Percentiles rank a stretch among this genome's conserved stretches.
Evolutionary conservation across 1,140 invertebrate species (phyloP).

Genomic region (Nasonia vitripennis): DNA sequence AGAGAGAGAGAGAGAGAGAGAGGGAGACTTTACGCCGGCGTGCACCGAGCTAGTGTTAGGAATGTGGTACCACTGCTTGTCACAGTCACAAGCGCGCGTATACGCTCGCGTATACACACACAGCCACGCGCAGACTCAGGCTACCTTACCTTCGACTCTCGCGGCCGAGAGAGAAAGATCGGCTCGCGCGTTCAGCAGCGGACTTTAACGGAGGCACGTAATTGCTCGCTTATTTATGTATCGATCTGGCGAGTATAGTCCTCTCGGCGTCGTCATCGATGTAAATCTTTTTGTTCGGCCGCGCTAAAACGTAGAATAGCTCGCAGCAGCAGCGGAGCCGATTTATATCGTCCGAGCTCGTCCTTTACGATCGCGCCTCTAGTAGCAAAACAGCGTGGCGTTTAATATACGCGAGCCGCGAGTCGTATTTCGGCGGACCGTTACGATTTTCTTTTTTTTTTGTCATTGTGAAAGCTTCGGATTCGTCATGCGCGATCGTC

Average conservation of each 20-base stretch:
- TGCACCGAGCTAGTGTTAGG: slow-evolving; percentile 71
- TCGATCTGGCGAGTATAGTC: slow-evolving; percentile 33
- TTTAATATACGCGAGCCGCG: neutral
- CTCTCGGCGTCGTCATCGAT: slow-evolving; percentile 35
- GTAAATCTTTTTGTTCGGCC: slow-evolving; percentile 39
- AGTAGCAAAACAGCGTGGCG: neutral
- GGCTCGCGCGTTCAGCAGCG: neutral
- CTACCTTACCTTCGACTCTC: slow-evolving; percentile 5
- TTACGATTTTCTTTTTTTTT: neutral
- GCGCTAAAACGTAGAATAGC: neutral
- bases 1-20: too few species aligned
- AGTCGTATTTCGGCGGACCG: neutral
- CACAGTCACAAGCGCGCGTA: slow-evolving; percentile 69
- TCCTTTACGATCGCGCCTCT: slow-evolving; percentile 15
- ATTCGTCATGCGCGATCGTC: neutral
- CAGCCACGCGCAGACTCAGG: neutral
- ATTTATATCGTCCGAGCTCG: slow-evolving; percentile 34
- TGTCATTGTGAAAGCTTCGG: too few species aligned
- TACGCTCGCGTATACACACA: slow-evolving; percentile 48
- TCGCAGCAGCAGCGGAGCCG: neutral
- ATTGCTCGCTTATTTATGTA: slow-evolving; percentile 52
- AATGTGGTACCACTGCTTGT: slow-evolving; percentile 76
- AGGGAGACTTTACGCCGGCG: slow-evolving; percentile 56
- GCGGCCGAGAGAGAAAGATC: neutral
- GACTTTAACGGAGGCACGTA: slow-evolving; percentile 30